phyloP scores from a whole-genome alignment of 1,140 invertebrate genomes.

The Copidosoma floridanum region DNA sequence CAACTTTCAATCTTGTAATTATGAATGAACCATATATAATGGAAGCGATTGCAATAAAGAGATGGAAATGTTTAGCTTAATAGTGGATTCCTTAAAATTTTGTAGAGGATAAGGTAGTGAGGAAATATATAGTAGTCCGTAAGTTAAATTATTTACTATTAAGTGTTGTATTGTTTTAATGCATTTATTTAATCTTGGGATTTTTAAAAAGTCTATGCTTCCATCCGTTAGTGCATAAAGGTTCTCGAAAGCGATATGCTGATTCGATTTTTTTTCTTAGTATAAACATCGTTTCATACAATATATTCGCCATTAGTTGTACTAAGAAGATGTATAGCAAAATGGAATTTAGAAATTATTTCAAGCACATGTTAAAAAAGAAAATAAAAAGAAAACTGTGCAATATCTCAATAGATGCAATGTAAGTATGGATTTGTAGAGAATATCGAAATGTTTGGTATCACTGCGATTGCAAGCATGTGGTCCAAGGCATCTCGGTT shows the following conservation, averaged over 20 bases:
- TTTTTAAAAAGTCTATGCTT: neutral
- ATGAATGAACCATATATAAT: too few species aligned
- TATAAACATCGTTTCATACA: neutral
- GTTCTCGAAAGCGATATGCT: constrained; percentile 10
- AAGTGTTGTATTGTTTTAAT: too few species aligned
- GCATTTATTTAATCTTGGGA: too few species aligned
- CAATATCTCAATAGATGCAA: constrained; percentile 2
- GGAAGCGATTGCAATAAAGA: too few species aligned
- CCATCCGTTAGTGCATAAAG: neutral
- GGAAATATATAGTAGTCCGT: too few species aligned
- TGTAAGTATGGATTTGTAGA: neutral
- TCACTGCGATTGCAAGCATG: neutral
- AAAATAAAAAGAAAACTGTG: neutral
- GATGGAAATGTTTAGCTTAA: too few species aligned
- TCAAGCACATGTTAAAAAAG: neutral
- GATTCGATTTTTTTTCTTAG: constrained; percentile 6
- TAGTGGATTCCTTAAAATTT: too few species aligned
- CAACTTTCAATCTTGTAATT: too few species aligned
- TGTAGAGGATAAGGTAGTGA: too few species aligned
- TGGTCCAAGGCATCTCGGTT: constrained; percentile 3
- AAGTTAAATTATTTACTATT: too few species aligned
- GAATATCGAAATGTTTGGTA: neutral
- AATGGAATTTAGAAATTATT: constrained; percentile 1
- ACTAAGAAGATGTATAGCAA: neutral
- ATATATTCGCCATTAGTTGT: neutral